Evolutionary conservation across 2,888 invertebrate genomes (phyloP).

Genomic region (Drosophila paucipuncta): DNA sequence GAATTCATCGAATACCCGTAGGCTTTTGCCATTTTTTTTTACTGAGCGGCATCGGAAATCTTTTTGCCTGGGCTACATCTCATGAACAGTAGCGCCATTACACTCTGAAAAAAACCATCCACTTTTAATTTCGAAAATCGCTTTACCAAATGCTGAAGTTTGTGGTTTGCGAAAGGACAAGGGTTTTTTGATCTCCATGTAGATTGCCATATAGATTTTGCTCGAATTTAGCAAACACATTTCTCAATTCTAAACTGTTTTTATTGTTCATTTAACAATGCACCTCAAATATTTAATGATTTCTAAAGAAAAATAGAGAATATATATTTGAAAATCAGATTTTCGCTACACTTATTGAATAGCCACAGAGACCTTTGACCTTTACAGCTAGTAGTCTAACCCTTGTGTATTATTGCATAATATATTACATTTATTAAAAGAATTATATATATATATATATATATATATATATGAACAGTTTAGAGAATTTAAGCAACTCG

Average conservation of each 20-base stretch:
- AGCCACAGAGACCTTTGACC: too few species aligned
- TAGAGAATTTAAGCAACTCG: not conserved
- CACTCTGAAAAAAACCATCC: not conserved
- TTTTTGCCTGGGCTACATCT: slow-evolving; percentile 51
- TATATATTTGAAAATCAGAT: not conserved
- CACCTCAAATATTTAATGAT: not conserved
- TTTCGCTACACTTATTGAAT: not conserved
- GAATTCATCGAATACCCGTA: slow-evolving; percentile 80
- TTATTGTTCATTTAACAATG: not conserved
- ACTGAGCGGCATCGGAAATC: slow-evolving; percentile 70
- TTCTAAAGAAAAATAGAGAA: not conserved
- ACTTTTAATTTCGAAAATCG: not conserved
- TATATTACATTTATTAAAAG: not conserved
- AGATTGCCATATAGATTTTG: not conserved
- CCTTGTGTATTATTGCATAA: not conserved
- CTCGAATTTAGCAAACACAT: not conserved
- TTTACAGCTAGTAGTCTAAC: not conserved
- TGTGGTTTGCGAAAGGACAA: not conserved
- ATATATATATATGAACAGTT: not conserved
- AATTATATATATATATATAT: not conserved
- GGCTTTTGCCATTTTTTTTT: slow-evolving; percentile 65
- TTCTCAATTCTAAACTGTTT: not conserved
- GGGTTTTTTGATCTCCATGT: not conserved
- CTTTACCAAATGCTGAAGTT: not conserved
- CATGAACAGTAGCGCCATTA: slow-evolving; percentile 54